A percentile compares a stretch with the other conserved stretches of the same genome.
Evolutionary conservation across 2,113 vertebrate species (phyloP).

Genomic region (Epinephelus fuscoguttatus): DNA sequence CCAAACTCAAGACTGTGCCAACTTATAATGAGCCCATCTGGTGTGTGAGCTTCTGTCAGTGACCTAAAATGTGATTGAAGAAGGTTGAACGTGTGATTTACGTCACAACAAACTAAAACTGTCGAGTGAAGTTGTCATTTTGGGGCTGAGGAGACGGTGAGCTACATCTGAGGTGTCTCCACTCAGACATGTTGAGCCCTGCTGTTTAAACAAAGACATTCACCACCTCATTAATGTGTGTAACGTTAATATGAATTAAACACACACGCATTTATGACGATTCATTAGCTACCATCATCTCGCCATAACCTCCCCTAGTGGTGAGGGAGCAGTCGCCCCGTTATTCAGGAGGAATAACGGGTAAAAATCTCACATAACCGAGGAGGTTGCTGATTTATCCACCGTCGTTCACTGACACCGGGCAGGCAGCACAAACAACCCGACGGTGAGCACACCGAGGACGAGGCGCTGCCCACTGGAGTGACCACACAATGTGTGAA

Average conservation of each 20-base stretch:
- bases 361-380: neutral
- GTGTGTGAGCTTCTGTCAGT: neutral
- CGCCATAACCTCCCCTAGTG: neutral
- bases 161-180: neutral
- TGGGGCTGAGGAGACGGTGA: too few species aligned
- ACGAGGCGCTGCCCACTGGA: conserved; percentile 9
- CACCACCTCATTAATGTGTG: too few species aligned
- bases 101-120: neutral
- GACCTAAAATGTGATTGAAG: neutral
- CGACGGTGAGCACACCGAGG: neutral
- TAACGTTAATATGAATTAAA: neutral
- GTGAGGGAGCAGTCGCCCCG: rapidly evolving
- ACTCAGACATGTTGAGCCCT: too few species aligned
- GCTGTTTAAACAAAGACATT: neutral
- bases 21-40: neutral
- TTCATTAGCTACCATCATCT: neutral
- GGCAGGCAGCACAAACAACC: neutral
- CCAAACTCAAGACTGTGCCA: neutral
- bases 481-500: neutral
- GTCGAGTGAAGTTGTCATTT: neutral
- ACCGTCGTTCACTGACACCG: neutral
- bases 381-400: neutral
- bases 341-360: neutral
- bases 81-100: neutral
- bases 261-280: neutral